Evolutionary conservation across 2,113 vertebrate genomes (phyloP).

Genomic region (Muntiacus reevesi): DNA sequence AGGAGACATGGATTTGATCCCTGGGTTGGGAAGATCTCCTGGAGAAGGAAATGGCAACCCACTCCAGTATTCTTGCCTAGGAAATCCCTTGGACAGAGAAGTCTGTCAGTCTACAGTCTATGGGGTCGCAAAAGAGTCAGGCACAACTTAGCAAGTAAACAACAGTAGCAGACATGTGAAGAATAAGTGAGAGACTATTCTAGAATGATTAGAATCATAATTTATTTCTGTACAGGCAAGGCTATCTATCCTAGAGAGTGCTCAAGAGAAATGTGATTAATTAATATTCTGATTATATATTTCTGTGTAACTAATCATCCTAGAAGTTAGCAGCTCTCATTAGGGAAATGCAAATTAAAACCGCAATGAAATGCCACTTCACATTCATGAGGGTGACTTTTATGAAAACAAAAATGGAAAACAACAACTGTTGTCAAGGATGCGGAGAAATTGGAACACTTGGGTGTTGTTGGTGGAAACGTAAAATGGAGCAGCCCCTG

Average conservation of each 20-base stretch:
- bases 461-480: neutral
- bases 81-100: neutral
- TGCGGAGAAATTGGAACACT: neutral
- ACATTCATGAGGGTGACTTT: neutral
- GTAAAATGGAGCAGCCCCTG: neutral
- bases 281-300: neutral
- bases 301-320: neutral
- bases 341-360: neutral
- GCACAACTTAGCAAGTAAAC: neutral
- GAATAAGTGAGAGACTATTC: neutral
- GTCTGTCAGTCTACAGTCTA: neutral
- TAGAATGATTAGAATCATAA: neutral
- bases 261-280: neutral
- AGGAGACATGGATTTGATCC: neutral
- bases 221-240: neutral
- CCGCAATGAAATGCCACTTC: neutral
- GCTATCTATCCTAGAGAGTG: neutral
- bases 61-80: neutral
- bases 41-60: neutral
- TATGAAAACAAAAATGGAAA: neutral
- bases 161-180: neutral
- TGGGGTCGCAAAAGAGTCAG: neutral
- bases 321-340: neutral
- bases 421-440: neutral
- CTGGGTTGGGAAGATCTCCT: neutral